These are phyloP conservation scores for Malurus leucopterus DNA, from an alignment of 2,797 vertebrate genomes.

Conservation along the genomic window DNA sequence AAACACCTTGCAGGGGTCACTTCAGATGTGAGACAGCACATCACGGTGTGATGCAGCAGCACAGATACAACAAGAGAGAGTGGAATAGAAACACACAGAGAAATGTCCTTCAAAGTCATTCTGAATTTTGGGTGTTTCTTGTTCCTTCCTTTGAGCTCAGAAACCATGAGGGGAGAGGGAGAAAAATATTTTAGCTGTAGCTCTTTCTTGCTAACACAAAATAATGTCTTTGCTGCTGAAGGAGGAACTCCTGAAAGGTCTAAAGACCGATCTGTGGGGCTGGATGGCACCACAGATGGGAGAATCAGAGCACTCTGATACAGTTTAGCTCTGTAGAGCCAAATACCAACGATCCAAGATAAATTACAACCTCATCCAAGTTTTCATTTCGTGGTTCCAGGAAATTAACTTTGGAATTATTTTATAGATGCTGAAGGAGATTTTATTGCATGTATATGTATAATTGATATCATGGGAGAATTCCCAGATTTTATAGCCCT, in stretches of 20 bases:
- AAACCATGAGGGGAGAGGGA: neutral
- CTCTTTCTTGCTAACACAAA: neutral
- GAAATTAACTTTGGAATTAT: neutral
- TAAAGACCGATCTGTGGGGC: neutral
- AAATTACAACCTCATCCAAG: neutral
- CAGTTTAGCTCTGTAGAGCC: neutral
- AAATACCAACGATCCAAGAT: neutral
- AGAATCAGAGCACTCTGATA: neutral
- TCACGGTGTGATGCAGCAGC: rapidly evolving
- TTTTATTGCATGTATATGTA: neutral
- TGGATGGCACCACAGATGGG: rapidly evolving
- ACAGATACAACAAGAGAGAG: rapidly evolving
- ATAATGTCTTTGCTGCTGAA: neutral
- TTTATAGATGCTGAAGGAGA: neutral
- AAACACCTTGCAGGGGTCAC: rapidly evolving
- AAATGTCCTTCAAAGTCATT: neutral
- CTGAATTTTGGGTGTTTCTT: neutral
- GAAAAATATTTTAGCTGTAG: neutral
- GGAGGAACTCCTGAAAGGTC: neutral
- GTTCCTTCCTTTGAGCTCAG: neutral
- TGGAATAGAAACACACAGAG: neutral
- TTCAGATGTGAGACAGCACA: rapidly evolving
- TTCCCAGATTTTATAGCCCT: neutral
- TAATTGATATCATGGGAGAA: neutral
- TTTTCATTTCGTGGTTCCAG: neutral